phyloP scores from a whole-genome alignment of 2,113 vertebrate species.

The Syngnathus typhle region DNA sequence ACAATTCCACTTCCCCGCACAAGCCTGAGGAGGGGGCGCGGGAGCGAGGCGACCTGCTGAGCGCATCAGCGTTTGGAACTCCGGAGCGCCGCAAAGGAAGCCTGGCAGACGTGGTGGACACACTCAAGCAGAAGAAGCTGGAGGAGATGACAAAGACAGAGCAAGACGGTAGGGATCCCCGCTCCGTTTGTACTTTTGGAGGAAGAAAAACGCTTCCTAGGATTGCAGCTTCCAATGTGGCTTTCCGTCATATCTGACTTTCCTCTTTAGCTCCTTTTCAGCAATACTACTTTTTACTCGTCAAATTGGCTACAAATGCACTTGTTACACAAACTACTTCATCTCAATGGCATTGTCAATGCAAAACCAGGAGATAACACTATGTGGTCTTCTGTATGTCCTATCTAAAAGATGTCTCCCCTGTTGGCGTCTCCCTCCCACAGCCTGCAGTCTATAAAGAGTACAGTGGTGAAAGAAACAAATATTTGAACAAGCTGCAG shows the following conservation, averaged over 20 bases:
- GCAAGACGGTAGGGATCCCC: constrained; percentile 84
- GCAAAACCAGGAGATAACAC: background rate
- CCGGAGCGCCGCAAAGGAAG: constrained; percentile 98
- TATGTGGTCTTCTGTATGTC: background rate
- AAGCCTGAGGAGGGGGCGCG: constrained; percentile 96
- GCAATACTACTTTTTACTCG: background rate
- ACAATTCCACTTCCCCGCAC: constrained; percentile 98
- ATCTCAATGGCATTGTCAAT: background rate
- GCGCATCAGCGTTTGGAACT: constrained; percentile 91
- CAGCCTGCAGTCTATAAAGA: constrained; percentile 64
- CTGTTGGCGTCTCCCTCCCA: constrained; percentile 41
- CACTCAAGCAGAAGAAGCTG: constrained; percentile 97
- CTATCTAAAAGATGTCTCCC: constrained; percentile 20
- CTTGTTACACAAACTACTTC: background rate
- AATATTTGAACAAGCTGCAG: constrained; percentile 74
- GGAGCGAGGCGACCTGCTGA: constrained; percentile 92
- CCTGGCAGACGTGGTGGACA: constrained; percentile 97
- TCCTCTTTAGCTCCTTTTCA: background rate
- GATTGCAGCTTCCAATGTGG: constrained; percentile 17
- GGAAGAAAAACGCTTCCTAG: background rate
- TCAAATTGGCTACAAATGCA: background rate
- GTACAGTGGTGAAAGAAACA: constrained; percentile 68
- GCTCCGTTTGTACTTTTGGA: constrained; percentile 17
- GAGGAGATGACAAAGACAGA: constrained; percentile 99
- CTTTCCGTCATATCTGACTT: constrained; percentile 19